Conservation (phyloP, 2,797 vertebrate genomes). For the Chromobotia macracanthus region DNA sequence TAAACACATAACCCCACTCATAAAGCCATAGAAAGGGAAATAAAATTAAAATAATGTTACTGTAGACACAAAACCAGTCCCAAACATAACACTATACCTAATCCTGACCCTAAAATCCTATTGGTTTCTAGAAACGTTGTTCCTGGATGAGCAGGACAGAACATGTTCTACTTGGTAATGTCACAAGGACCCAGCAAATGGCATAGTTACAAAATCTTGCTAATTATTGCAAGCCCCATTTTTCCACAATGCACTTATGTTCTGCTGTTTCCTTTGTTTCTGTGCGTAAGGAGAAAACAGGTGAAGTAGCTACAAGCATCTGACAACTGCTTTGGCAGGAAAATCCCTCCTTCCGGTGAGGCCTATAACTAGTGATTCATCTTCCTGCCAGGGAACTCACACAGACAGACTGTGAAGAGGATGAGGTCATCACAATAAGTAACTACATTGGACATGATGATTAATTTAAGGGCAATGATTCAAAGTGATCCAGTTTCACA, state of each 20-base stretch:
- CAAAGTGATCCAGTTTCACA: slow-evolving; percentile 72
- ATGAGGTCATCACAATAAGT: slow-evolving; percentile 71
- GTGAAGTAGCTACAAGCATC: background rate
- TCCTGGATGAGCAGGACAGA: background rate
- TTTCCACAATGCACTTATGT: background rate
- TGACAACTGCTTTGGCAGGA: background rate
- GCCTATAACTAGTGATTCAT: background rate
- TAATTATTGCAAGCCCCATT: background rate
- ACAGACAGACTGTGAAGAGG: background rate
- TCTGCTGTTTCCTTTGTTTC: background rate
- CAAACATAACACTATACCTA: background rate
- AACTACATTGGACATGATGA: slow-evolving; percentile 71
- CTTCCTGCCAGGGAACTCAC: background rate
- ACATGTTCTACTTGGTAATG: background rate
- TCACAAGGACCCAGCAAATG: background rate
- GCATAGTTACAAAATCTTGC: background rate
- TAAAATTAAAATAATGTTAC: too few species aligned
- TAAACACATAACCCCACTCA: too few species aligned
- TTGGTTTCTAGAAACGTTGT: background rate
- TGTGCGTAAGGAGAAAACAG: background rate
- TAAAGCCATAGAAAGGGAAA: too few species aligned
- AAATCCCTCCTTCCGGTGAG: background rate
- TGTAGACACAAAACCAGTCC: too few species aligned
- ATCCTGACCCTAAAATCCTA: background rate
- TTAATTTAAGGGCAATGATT: slow-evolving; percentile 78